phyloP scores from a whole-genome alignment of 2,888 invertebrate genomes.

The Orthosia gracilis region DNA sequence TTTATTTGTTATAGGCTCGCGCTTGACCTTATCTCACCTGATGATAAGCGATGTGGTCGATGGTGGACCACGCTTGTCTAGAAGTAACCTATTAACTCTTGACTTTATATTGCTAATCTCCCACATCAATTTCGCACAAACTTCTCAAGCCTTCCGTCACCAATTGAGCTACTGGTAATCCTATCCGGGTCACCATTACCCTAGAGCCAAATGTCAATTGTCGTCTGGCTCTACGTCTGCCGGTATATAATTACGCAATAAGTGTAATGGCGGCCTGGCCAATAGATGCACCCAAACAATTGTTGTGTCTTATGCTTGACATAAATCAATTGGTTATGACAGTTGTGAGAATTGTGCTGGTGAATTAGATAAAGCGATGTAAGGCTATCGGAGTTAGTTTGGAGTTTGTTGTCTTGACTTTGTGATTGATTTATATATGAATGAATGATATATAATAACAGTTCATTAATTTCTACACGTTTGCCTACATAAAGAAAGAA shows the following conservation, averaged over 20 bases:
- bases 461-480: neutral
- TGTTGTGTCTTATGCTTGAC: constrained; percentile 42
- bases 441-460: neutral
- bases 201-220: constrained; percentile 65
- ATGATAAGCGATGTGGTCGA: too few relatives aligned
- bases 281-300: constrained; percentile 58
- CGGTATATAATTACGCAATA: constrained; percentile 69
- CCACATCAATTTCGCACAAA: constrained; percentile 36
- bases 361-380: neutral
- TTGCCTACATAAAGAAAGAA: too few relatives aligned
- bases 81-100: too few relatives aligned
- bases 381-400: neutral
- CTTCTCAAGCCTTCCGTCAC: neutral
- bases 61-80: too few relatives aligned
- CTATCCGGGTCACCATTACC: constrained; percentile 47
- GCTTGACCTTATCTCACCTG: too few relatives aligned
- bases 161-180: constrained; percentile 45
- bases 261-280: constrained; percentile 59
- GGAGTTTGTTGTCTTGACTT: neutral
- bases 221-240: constrained; percentile 59
- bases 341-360: constrained; percentile 50
- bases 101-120: constrained; percentile 14
- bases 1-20: too few relatives aligned
- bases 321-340: constrained; percentile 45
- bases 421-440: neutral